These are phyloP conservation scores for Ctenomys sociabilis DNA, from an alignment of 2,113 vertebrate genomes.

Conservation along the genomic window DNA sequence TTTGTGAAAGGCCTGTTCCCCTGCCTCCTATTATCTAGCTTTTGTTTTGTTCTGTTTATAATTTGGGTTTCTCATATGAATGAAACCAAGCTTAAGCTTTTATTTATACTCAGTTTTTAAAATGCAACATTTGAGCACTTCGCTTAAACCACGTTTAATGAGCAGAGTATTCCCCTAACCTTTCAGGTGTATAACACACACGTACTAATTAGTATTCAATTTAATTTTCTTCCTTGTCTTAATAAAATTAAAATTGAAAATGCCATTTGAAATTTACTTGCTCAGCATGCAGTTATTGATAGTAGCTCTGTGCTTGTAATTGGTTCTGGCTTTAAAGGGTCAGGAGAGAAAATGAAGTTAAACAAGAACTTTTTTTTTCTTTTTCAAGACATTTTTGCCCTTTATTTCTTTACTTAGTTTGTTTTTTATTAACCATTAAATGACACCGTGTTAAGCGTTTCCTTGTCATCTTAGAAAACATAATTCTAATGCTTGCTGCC, in stretches of 20 bases:
- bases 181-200: slow-evolving; percentile 81
- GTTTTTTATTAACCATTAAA: slow-evolving; percentile 44
- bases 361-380: slow-evolving; percentile 68
- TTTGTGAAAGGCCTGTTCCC: not conserved
- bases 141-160: slow-evolving; percentile 80
- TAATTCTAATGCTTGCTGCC: slow-evolving; percentile 53
- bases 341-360: slow-evolving; percentile 63
- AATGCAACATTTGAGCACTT: slow-evolving; percentile 77
- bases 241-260: slow-evolving; percentile 85
- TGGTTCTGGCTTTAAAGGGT: slow-evolving; percentile 82
- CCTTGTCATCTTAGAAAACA: slow-evolving; percentile 5
- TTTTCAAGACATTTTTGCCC: slow-evolving; percentile 73
- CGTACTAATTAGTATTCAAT: slow-evolving; percentile 82
- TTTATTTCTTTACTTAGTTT: slow-evolving; percentile 65
- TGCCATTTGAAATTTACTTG: slow-evolving; percentile 83
- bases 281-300: slow-evolving; percentile 83
- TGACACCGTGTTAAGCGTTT: not conserved
- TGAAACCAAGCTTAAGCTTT: slow-evolving; percentile 72
- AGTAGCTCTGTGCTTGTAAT: slow-evolving; percentile 79
- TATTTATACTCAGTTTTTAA: slow-evolving; percentile 79
- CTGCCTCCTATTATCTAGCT: not conserved
- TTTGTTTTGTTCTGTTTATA: not conserved
- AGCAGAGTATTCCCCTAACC: slow-evolving; percentile 70
- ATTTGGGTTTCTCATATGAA: not conserved
- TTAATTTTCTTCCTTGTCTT: slow-evolving; percentile 82